A percentile compares a stretch with the other conserved stretches of the same genome.
Conservation (phyloP, 2,888 invertebrate species). For the Choreutis nemorana region DNA sequence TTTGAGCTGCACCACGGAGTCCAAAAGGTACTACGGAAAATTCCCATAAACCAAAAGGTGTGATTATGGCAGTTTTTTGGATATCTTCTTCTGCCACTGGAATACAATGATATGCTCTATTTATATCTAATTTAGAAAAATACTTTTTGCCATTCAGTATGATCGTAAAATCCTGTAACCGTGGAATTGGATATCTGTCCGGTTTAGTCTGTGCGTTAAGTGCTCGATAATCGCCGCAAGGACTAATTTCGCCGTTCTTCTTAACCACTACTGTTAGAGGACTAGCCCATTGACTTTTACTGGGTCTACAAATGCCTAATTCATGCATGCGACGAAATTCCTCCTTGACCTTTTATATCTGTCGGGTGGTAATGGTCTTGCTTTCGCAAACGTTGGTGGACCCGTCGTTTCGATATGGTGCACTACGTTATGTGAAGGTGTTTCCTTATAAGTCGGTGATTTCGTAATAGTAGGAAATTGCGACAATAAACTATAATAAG, state of each 20-base stretch:
- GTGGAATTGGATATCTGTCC: constrained; percentile 22
- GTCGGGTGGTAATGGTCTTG: constrained; percentile 24
- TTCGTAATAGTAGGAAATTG: constrained; percentile 13
- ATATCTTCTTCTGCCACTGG: no score
- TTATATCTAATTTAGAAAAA: no score
- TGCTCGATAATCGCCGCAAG: constrained; percentile 27
- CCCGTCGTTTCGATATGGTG: constrained; percentile 25
- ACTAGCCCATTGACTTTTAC: constrained; percentile 29
- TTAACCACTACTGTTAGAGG: constrained; percentile 20
- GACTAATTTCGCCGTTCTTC: constrained; percentile 13
- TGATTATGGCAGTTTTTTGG: no score
- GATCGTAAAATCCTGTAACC: no score
- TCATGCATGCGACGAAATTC: constrained; percentile 25
- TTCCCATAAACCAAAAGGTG: no score
- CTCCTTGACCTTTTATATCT: constrained; percentile 19
- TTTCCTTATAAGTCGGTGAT: constrained; percentile 11
- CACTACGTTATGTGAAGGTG: constrained; percentile 9
- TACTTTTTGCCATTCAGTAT: no score
- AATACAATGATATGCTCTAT: no score
- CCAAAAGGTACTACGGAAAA: no score
- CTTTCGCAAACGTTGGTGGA: constrained; percentile 20
- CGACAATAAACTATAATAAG: constrained; percentile 8
- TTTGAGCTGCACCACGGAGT: no score
- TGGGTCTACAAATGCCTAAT: constrained; percentile 32
- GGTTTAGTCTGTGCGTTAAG: constrained; percentile 22